phyloP scores from a whole-genome alignment of 2,888 invertebrate species.

The Cryptocheilus praepositus region DNA sequence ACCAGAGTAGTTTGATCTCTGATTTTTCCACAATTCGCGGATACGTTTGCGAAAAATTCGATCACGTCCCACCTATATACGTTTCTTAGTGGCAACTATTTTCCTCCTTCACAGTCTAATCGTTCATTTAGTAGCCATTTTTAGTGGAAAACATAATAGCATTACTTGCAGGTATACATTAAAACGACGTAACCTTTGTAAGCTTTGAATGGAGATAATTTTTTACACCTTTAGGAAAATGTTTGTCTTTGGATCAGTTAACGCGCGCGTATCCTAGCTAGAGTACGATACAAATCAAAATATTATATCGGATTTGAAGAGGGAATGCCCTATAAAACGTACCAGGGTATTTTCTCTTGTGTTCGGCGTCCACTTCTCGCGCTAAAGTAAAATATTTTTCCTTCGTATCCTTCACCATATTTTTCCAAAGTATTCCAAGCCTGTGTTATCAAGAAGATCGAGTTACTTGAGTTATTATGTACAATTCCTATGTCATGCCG shows the following conservation, averaged over 20 bases:
- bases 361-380: conserved; percentile 78
- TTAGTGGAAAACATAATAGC: no score
- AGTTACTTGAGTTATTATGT: background rate
- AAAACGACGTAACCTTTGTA: no score
- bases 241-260: no score
- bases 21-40: conserved; percentile 12
- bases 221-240: no score
- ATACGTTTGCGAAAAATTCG: background rate
- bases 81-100: no score
- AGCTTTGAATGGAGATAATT: no score
- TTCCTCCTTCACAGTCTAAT: no score
- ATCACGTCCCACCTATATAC: no score
- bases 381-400: conserved; percentile 78
- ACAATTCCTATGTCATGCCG: background rate
- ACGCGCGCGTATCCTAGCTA: background rate
- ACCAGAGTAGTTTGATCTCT: conserved; percentile 11
- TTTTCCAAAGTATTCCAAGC: conserved; percentile 79
- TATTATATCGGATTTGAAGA: background rate
- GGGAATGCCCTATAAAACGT: conserved; percentile 32
- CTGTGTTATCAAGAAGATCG: conserved; percentile 49
- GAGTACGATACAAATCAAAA: background rate
- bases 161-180: no score
- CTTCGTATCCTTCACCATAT: conserved; percentile 76
- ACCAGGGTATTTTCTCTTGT: conserved; percentile 81
- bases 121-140: no score